A percentile compares a stretch with the other conserved stretches of the same genome.
Conservation (phyloP, 2,888 invertebrate species). For the Drosophila neoperkinsi region DNA sequence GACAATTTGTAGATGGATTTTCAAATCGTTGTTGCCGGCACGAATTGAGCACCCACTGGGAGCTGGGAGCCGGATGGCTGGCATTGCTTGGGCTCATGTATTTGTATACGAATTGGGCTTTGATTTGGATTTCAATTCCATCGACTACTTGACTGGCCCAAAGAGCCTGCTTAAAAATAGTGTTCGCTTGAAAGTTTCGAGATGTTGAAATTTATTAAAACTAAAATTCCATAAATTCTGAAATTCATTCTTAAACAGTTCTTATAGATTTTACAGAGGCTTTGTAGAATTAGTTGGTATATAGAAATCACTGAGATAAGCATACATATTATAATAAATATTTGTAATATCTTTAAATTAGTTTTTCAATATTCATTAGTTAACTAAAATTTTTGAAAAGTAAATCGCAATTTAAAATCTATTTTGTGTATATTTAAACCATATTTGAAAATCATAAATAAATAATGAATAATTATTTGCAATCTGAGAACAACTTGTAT, state of each 20-base stretch:
- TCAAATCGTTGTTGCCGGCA: conserved; percentile 70
- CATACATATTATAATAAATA: neutral
- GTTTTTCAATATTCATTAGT: neutral
- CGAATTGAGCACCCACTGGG: conserved; percentile 71
- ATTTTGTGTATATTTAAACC: neutral
- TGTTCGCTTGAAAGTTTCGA: neutral
- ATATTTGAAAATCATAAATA: neutral
- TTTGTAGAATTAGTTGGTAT: neutral
- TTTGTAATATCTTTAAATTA: neutral
- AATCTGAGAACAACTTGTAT: neutral
- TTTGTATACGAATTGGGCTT: conserved; percentile 48
- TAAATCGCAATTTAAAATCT: neutral
- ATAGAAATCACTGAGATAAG: neutral
- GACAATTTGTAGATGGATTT: conserved; percentile 79
- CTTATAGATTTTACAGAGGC: neutral
- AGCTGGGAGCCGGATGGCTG: conserved; percentile 9
- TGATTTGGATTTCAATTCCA: conserved; percentile 13
- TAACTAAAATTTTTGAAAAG: neutral
- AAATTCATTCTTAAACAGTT: neutral
- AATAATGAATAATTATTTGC: neutral
- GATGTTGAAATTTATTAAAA: rapidly evolving
- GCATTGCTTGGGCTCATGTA: conserved; percentile 17
- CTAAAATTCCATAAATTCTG: neutral
- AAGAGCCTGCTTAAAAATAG: neutral
- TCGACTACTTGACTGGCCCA: neutral